phyloP scores from a whole-genome alignment of 2,113 vertebrate species.

The Garra rufa region DNA sequence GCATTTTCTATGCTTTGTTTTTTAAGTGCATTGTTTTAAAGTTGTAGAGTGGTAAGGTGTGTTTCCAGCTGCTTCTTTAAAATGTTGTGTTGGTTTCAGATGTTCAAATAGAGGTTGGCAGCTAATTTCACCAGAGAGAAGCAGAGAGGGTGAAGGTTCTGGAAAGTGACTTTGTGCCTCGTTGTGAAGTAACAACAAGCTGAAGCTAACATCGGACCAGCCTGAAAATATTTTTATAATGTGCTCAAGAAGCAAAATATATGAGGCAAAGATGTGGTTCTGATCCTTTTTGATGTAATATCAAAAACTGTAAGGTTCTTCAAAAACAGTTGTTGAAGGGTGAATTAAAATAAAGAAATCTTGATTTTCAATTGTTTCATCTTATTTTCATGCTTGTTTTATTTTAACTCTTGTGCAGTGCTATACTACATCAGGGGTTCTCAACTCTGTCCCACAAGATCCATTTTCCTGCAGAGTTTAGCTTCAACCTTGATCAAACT shows the following conservation, averaged over 20 bases:
- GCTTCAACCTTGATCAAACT: no score
- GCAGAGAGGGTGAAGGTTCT: background rate
- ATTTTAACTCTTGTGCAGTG: no score
- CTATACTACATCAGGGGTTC: no score
- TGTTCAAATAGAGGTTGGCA: background rate
- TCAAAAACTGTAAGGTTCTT: background rate
- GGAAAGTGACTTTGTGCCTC: background rate
- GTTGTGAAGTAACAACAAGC: background rate
- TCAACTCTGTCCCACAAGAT: no score
- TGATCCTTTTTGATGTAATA: background rate
- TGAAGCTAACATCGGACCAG: background rate
- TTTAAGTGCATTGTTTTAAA: background rate
- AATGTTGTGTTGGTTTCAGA: background rate
- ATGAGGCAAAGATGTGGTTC: background rate
- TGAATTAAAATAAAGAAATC: background rate
- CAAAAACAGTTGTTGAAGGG: background rate
- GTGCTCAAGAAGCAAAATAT: background rate
- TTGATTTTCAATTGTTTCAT: background rate
- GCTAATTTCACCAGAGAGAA: background rate
- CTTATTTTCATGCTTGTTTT: background rate
- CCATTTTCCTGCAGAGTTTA: no score
- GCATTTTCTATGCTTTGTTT: background rate
- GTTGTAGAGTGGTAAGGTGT: background rate
- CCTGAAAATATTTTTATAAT: background rate
- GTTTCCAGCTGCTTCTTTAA: background rate